A percentile compares a stretch with the other conserved stretches of the same genome.
Conservation (phyloP, 2,888 invertebrate species). For the Candidula unifasciata region DNA sequence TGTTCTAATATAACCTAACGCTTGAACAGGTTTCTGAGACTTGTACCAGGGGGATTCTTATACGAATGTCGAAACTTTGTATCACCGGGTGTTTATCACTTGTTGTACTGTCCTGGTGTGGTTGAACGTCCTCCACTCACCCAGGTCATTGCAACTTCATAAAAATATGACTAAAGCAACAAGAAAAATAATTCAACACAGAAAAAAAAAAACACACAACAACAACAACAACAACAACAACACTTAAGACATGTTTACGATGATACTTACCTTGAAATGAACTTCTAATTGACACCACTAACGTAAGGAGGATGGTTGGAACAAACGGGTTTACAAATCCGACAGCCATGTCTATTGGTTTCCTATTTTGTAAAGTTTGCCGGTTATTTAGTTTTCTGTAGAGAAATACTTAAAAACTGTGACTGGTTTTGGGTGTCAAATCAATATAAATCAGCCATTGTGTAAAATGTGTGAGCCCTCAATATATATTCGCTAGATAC, state of each 20-base stretch:
- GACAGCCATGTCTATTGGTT: neutral
- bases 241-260: neutral
- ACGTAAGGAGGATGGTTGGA: neutral
- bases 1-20: no score
- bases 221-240: neutral
- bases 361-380: neutral
- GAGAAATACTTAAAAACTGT: neutral
- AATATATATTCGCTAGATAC: neutral
- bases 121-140: no score
- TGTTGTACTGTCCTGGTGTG: no score
- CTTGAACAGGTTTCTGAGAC: no score
- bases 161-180: neutral
- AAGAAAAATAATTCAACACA: neutral
- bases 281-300: neutral
- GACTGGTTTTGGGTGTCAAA: neutral
- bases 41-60: no score
- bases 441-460: neutral
- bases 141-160: no score
- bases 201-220: neutral
- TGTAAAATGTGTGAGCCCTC: neutral
- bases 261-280: conserved; percentile 3
- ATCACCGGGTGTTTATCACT: no score
- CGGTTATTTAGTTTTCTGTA: neutral
- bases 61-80: no score
- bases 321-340: neutral